Conservation (phyloP, 2,113 vertebrate species). For the Myiopsitta monachus region DNA sequence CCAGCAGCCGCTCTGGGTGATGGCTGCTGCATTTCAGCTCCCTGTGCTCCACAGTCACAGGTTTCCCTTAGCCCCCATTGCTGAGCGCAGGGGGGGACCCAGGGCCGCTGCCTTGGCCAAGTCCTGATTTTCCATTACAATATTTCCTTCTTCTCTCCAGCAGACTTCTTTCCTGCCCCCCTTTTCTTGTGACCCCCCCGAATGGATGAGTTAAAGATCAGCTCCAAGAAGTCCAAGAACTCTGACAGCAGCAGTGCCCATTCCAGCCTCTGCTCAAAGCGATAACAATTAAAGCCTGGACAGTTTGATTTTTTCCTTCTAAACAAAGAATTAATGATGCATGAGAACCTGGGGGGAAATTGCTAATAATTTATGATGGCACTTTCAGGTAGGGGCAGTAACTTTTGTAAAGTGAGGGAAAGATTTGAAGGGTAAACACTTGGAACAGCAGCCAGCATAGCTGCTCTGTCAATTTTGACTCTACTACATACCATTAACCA, state of each 20-base stretch:
- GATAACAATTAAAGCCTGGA: slow-evolving; percentile 68
- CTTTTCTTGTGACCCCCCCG: neutral
- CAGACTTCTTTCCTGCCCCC: neutral
- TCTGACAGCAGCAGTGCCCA: slow-evolving; percentile 34
- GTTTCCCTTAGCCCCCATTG: neutral
- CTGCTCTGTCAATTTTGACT: slow-evolving; percentile 74
- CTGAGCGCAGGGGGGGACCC: neutral
- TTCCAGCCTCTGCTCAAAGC: slow-evolving; percentile 50
- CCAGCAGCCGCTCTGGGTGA: fast-evolving
- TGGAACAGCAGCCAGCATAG: slow-evolving; percentile 60
- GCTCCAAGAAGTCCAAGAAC: slow-evolving; percentile 25
- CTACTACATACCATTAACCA: slow-evolving; percentile 81
- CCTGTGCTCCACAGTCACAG: neutral
- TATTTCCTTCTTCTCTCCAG: neutral
- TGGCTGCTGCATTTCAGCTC: neutral
- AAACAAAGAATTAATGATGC: slow-evolving; percentile 73
- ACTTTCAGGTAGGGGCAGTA: slow-evolving; percentile 44
- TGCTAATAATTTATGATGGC: slow-evolving; percentile 68
- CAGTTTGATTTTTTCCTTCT: slow-evolving; percentile 58
- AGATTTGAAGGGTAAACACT: slow-evolving; percentile 72
- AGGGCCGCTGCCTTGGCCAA: neutral
- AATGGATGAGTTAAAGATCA: slow-evolving; percentile 46
- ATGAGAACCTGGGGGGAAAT: slow-evolving; percentile 23
- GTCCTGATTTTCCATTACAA: neutral
- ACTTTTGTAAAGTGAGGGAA: slow-evolving; percentile 63